These are phyloP conservation scores for Cetonia aurata DNA, from an alignment of 2,888 invertebrate species.

Conservation along the genomic window DNA sequence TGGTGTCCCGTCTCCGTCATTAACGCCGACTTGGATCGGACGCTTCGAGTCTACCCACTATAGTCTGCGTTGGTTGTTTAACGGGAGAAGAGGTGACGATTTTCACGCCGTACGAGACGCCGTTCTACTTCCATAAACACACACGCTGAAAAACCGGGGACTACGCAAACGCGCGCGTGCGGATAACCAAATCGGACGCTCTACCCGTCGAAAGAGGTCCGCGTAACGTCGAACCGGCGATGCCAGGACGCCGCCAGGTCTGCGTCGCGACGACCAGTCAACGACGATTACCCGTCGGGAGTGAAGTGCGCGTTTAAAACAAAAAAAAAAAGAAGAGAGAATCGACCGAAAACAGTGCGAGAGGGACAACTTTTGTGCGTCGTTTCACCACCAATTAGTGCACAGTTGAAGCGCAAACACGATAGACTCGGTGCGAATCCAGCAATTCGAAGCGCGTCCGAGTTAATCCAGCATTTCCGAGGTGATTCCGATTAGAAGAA, in stretches of 20 bases:
- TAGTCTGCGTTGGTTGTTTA: conserved; percentile 65
- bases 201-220: background rate
- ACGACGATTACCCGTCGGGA: conserved; percentile 8
- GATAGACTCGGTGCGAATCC: conserved; percentile 1
- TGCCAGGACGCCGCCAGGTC: conserved; percentile 37
- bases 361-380: no score
- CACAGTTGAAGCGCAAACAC: background rate
- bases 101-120: conserved; percentile 58
- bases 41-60: conserved; percentile 60
- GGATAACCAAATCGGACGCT: background rate
- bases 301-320: conserved; percentile 32
- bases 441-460: background rate
- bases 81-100: conserved; percentile 64
- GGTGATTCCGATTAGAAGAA: background rate
- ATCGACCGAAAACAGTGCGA: background rate
- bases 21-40: conserved; percentile 65
- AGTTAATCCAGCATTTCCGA: conserved; percentile 4
- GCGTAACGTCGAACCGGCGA: background rate
- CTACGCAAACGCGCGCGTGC: conserved; percentile 11
- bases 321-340: conserved; percentile 9
- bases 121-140: no score
- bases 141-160: no score
- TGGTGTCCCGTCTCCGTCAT: conserved; percentile 65
- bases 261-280: conserved; percentile 7
- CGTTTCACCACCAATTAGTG: background rate